Conservation (phyloP, 1,140 invertebrate species). For the Diuraphis noxia region DNA sequence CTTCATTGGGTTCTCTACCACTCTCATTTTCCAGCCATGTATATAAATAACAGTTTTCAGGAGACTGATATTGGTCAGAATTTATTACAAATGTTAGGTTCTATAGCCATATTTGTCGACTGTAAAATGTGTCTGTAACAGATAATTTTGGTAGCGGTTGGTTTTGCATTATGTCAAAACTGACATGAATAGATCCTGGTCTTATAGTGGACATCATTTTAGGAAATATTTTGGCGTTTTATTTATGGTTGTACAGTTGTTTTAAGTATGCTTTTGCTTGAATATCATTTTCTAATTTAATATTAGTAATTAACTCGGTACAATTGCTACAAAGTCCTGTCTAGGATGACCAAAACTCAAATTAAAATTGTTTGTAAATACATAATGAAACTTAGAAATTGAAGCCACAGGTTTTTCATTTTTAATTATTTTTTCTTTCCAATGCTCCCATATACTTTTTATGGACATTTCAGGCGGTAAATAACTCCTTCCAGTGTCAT, state of each 20-base stretch:
- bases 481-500: not conserved
- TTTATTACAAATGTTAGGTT: slow-evolving; percentile 59
- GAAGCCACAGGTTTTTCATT: slow-evolving; percentile 1
- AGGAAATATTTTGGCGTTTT: no score
- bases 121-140: no score
- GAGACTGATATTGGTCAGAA: slow-evolving; percentile 2
- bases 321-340: no score
- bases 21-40: slow-evolving; percentile 58
- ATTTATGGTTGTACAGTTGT: no score
- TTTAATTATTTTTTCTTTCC: not conserved
- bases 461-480: not conserved
- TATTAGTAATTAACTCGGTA: no score
- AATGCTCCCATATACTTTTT: not conserved
- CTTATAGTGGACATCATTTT: no score
- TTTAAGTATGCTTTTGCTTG: no score
- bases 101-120: slow-evolving; percentile 59
- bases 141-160: no score
- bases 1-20: slow-evolving; percentile 56
- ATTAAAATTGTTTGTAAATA: not conserved
- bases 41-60: slow-evolving; percentile 57
- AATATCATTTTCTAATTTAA: no score
- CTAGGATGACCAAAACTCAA: not conserved
- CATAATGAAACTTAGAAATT: not conserved
- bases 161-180: no score
- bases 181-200: no score